Evolutionary conservation across 2,797 vertebrate species (phyloP).

Genomic region (Xenentodon cancila): DNA sequence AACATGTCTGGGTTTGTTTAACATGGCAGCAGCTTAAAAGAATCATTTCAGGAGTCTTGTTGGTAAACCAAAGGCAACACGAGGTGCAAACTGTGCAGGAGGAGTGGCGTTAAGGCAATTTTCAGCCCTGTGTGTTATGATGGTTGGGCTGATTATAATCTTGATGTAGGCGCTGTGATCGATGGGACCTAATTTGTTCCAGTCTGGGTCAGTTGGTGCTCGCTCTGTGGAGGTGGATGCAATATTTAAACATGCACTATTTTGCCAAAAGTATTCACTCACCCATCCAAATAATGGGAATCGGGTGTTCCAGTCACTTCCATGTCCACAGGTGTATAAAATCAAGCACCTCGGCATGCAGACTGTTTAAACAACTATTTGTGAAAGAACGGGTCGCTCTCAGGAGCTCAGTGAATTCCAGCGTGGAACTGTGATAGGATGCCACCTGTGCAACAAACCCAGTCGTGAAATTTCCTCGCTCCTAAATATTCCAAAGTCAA

Average conservation of each 20-base stretch:
- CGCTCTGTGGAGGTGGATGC: background rate
- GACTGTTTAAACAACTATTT: too few relatives aligned
- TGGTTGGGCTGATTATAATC: constrained; percentile 1
- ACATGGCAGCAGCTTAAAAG: constrained; percentile 30
- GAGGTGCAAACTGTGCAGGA: constrained; percentile 21
- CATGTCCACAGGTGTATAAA: too few relatives aligned
- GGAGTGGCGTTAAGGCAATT: constrained; percentile 9
- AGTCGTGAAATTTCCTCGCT: too few relatives aligned
- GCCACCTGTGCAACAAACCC: too few relatives aligned
- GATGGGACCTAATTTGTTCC: constrained; percentile 9
- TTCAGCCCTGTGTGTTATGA: background rate
- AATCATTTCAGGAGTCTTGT: constrained; percentile 33
- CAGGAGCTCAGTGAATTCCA: too few relatives aligned
- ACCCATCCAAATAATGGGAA: too few relatives aligned
- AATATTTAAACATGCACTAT: background rate
- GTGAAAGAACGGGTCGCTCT: too few relatives aligned
- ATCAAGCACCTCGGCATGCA: too few relatives aligned
- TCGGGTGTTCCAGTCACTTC: too few relatives aligned
- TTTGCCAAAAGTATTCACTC: too few relatives aligned
- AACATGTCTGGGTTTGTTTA: constrained; percentile 45
- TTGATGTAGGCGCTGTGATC: background rate
- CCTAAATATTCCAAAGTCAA: too few relatives aligned
- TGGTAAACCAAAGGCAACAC: constrained; percentile 18
- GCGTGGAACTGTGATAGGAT: too few relatives aligned
- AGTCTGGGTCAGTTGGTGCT: background rate